phyloP scores from a whole-genome alignment of 1,140 invertebrate species.

The Ceratina australensis region DNA sequence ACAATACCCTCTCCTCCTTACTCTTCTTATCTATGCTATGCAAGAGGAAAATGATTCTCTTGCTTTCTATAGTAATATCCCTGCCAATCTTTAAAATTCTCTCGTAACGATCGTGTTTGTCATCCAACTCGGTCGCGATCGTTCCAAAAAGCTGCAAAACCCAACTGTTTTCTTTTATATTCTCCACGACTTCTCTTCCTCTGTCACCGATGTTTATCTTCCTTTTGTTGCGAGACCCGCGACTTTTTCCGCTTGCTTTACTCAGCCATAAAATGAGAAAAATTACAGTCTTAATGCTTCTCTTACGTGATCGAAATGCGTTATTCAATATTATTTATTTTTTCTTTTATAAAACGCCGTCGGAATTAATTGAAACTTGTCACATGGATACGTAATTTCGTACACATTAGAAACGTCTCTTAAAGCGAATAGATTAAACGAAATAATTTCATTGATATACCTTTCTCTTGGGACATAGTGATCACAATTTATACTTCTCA shows the following conservation, averaged over 20 bases:
- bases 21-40: conserved; percentile 86
- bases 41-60: conserved; percentile 92
- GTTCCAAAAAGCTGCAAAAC: conserved; percentile 85
- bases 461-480: conserved; percentile 55
- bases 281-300: neutral
- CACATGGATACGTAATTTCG: neutral
- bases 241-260: conserved; percentile 45
- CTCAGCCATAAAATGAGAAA: conserved; percentile 12
- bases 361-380: too few species aligned
- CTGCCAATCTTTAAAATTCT: conserved; percentile 90
- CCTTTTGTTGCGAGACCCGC: conserved; percentile 58
- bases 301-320: neutral
- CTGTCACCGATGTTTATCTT: conserved; percentile 72
- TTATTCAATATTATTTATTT: neutral
- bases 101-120: conserved; percentile 91
- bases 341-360: neutral
- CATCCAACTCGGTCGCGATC: conserved; percentile 87
- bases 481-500: neutral
- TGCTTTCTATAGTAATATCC: conserved; percentile 96
- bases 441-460: conserved; percentile 31
- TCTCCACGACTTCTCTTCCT: conserved; percentile 70
- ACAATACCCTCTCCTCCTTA: conserved; percentile 81
- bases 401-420: neutral
- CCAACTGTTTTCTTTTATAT: conserved; percentile 80
- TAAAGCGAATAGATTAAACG: neutral